Evolutionary conservation across 2,888 invertebrate species (phyloP).

Genomic region (Pristionchus mayeri): DNA sequence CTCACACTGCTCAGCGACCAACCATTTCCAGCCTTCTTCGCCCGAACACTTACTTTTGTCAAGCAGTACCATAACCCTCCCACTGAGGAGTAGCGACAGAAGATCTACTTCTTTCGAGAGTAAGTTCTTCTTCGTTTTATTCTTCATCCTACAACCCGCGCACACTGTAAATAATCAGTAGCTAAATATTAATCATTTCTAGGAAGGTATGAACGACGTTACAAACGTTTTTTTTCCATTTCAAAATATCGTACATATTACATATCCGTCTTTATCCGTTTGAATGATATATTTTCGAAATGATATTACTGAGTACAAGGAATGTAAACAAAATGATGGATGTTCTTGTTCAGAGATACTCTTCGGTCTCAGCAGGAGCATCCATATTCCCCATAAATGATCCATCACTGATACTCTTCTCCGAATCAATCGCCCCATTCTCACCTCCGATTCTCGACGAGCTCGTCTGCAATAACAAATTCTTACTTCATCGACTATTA

Average conservation of each 20-base stretch:
- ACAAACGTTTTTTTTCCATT: neutral
- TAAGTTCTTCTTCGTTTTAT: constrained; percentile 5
- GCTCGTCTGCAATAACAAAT: neutral
- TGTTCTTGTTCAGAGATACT: neutral
- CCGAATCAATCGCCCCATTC: neutral
- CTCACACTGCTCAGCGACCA: neutral
- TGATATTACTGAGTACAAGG: too few species aligned
- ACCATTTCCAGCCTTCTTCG: too few species aligned
- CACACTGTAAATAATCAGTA: too few species aligned
- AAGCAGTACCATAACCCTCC: neutral
- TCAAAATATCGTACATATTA: neutral
- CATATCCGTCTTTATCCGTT: neutral
- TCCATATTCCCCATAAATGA: neutral
- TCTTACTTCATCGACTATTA: neutral
- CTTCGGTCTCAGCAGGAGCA: neutral
- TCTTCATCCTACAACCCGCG: neutral
- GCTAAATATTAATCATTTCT: neutral
- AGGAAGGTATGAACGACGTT: neutral
- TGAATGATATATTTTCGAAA: neutral
- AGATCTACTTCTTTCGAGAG: neutral
- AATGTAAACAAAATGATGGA: neutral
- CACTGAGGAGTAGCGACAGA: neutral
- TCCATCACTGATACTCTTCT: neutral
- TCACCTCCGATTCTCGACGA: neutral
- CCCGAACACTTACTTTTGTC: neutral